phyloP scores from a whole-genome alignment of 2,888 invertebrate genomes.

The Nephrocerus scutellatus region DNA sequence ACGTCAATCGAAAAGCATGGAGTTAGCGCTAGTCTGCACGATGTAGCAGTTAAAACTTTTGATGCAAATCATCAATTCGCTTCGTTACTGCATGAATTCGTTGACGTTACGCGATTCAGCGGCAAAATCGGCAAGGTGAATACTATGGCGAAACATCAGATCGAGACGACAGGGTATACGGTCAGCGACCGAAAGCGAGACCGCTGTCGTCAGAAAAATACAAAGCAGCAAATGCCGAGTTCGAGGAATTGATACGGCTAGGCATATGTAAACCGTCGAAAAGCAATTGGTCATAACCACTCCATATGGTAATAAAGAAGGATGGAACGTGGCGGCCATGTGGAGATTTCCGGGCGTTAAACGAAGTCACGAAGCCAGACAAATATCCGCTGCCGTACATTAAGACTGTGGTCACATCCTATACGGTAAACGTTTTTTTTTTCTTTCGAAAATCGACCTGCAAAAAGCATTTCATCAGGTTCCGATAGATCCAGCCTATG shows the following conservation, averaged over 20 bases:
- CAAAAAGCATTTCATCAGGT: constrained; percentile 33
- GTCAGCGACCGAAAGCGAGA: constrained; percentile 15
- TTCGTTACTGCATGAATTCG: too few relatives aligned
- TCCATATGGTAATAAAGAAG: constrained; percentile 19
- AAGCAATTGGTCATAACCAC: constrained; percentile 18
- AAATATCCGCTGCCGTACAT: constrained; percentile 31
- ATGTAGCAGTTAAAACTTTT: not conserved
- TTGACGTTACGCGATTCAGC: too few relatives aligned
- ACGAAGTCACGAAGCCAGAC: constrained; percentile 32
- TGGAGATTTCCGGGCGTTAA: constrained; percentile 15
- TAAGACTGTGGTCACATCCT: constrained; percentile 21
- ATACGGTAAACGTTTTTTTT: constrained; percentile 28
- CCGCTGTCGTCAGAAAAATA: constrained; percentile 13
- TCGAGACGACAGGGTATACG: too few relatives aligned
- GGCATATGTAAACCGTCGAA: constrained; percentile 19
- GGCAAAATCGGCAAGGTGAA: too few relatives aligned
- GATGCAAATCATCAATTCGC: too few relatives aligned
- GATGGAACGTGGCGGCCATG: constrained; percentile 17
- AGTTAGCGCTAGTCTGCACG: too few relatives aligned
- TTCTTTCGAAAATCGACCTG: constrained; percentile 29
- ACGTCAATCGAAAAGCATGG: too few relatives aligned
- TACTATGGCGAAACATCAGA: too few relatives aligned
- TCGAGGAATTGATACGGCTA: constrained; percentile 15
- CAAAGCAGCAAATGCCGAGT: constrained; percentile 17
- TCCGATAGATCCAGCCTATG: constrained; percentile 28